These are phyloP conservation scores for Eudyptes chrysolophus DNA, from an alignment of 2,113 vertebrate species.

Conservation along the genomic window DNA sequence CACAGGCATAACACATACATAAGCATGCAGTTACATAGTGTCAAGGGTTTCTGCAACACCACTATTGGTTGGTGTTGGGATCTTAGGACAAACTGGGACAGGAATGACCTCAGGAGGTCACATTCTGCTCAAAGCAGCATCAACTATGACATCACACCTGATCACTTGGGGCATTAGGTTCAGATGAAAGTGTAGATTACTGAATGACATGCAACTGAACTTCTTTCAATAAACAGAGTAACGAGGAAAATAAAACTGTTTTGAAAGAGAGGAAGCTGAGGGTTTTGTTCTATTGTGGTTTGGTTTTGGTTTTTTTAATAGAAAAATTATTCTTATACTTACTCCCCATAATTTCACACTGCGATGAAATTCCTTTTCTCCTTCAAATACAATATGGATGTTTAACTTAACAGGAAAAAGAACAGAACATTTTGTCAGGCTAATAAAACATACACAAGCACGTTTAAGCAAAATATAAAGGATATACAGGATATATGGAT, in stretches of 20 bases:
- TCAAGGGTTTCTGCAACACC: neutral
- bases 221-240: neutral
- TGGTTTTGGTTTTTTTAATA: neutral
- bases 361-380: conserved; percentile 93
- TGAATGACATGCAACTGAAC: neutral
- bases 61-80: neutral
- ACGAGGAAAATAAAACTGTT: neutral
- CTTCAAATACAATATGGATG: conserved; percentile 93
- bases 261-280: neutral
- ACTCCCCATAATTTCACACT: conserved; percentile 94
- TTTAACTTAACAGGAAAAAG: conserved; percentile 78
- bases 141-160: neutral
- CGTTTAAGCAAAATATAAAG: neutral
- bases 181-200: neutral
- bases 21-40: neutral
- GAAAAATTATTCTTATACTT: conserved; percentile 71
- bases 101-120: neutral
- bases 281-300: neutral
- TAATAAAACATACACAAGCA: neutral
- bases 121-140: neutral
- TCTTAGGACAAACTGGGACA: neutral
- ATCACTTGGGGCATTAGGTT: neutral
- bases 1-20: too few relatives aligned
- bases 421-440: neutral
- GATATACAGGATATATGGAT: too few relatives aligned